Evolutionary conservation across 2,113 vertebrate species (phyloP).

Genomic region (Eulemur rufifrons): DNA sequence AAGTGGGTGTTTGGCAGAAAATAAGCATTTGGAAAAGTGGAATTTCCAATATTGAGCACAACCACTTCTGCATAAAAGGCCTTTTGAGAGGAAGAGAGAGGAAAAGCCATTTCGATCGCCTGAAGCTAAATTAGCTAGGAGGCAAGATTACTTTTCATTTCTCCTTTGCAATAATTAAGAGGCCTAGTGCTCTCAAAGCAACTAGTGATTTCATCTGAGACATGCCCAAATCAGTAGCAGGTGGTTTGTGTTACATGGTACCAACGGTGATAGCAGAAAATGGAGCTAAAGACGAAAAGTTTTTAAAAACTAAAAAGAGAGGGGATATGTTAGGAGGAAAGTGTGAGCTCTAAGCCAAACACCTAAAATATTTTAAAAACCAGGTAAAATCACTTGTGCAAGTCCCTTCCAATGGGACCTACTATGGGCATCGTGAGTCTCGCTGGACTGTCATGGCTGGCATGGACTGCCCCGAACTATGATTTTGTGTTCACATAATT

Average conservation of each 20-base stretch:
- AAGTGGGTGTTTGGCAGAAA: background rate
- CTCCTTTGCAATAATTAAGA: slow-evolving; percentile 18
- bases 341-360: background rate
- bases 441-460: rapidly evolving
- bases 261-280: background rate
- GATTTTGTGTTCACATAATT: background rate
- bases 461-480: too few relatives aligned
- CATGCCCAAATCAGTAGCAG: rapidly evolving
- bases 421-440: rapidly evolving
- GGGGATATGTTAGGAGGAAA: background rate
- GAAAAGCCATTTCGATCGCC: background rate
- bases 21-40: background rate
- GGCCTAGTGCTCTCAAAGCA: background rate
- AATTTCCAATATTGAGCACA: background rate
- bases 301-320: background rate
- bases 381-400: background rate
- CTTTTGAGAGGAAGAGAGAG: background rate
- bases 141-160: background rate
- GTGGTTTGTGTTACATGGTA: background rate
- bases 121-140: background rate
- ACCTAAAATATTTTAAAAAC: background rate
- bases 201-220: background rate
- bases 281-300: background rate
- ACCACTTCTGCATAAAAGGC: background rate
- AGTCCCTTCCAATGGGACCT: background rate